A percentile compares a stretch with the other conserved stretches of the same genome.
phyloP scores from a whole-genome alignment of 2,113 vertebrate genomes.

The Penelope pileata region DNA sequence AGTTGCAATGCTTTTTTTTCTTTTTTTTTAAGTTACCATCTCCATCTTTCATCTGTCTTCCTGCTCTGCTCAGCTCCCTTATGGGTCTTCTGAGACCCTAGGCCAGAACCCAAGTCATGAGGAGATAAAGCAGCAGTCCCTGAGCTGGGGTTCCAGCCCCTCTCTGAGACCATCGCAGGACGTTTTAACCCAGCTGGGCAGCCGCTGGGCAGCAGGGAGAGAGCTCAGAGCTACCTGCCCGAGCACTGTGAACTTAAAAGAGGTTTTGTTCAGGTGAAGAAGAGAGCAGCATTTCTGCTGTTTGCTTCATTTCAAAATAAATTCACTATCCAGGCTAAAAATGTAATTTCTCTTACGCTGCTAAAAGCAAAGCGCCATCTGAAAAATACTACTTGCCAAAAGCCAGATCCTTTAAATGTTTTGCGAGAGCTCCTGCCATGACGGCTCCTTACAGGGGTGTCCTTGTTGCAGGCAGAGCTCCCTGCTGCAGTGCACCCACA shows the following conservation, averaged over 20 bases:
- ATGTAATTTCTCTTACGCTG: neutral
- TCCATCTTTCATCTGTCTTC: conserved; percentile 17
- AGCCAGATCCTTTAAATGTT: conserved; percentile 47
- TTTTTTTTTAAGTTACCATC: neutral
- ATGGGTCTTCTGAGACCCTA: conserved; percentile 42
- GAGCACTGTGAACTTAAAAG: conserved; percentile 41
- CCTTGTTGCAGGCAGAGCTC: conserved; percentile 36
- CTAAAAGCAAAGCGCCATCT: neutral
- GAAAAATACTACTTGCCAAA: conserved; percentile 45
- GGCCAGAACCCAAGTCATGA: neutral
- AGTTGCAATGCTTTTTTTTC: neutral
- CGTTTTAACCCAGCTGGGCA: conserved; percentile 31
- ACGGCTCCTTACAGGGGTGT: neutral
- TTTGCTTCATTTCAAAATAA: conserved; percentile 29
- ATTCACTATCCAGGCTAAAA: neutral
- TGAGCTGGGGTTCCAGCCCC: conserved; percentile 2
- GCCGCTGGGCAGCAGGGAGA: conserved; percentile 37
- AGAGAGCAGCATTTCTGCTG: neutral
- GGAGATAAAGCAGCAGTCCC: conserved; percentile 47
- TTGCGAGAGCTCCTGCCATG: neutral
- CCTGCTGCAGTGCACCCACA: neutral
- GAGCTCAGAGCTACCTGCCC: conserved; percentile 24
- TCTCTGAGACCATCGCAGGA: conserved; percentile 12
- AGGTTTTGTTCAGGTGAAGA: conserved; percentile 13
- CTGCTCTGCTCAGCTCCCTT: conserved; percentile 30